Evolutionary conservation across 2,113 vertebrate species (phyloP).

Genomic region (Heliornis fulica): DNA sequence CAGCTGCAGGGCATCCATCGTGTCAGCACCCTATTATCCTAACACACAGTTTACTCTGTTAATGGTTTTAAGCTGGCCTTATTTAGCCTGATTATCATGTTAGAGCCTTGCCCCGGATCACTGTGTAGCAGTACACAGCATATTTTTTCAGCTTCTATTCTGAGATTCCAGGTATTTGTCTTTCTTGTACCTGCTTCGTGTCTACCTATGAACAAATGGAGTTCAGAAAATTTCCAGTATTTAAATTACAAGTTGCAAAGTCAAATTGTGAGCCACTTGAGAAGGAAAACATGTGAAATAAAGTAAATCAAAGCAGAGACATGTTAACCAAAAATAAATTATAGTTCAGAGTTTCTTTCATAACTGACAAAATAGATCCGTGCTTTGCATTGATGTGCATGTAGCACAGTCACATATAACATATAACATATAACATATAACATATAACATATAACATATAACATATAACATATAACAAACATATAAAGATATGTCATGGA

Average conservation of each 20-base stretch:
- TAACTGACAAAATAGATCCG: neutral
- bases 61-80: slow-evolving; percentile 57
- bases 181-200: neutral
- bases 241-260: neutral
- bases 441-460: neutral
- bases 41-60: slow-evolving; percentile 66
- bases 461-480: neutral
- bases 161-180: neutral
- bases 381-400: neutral
- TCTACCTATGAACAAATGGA: neutral
- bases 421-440: neutral
- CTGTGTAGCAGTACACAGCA: neutral
- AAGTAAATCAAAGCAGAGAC: neutral
- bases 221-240: neutral
- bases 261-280: neutral
- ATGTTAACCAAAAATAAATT: neutral
- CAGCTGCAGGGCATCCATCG: slow-evolving; percentile 67
- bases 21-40: slow-evolving; percentile 73
- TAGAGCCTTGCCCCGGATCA: slow-evolving; percentile 26
- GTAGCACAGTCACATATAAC: neutral
- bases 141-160: slow-evolving; percentile 31
- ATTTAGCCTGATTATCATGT: slow-evolving; percentile 65
- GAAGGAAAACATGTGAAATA: neutral
- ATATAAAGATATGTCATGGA: no score
- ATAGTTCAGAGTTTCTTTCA: neutral